Percentiles rank a stretch among this genome's conserved stretches.
These are phyloP conservation scores for Hylaea fasciaria DNA, from an alignment of 2,888 invertebrate genomes.

Conservation along the genomic window DNA sequence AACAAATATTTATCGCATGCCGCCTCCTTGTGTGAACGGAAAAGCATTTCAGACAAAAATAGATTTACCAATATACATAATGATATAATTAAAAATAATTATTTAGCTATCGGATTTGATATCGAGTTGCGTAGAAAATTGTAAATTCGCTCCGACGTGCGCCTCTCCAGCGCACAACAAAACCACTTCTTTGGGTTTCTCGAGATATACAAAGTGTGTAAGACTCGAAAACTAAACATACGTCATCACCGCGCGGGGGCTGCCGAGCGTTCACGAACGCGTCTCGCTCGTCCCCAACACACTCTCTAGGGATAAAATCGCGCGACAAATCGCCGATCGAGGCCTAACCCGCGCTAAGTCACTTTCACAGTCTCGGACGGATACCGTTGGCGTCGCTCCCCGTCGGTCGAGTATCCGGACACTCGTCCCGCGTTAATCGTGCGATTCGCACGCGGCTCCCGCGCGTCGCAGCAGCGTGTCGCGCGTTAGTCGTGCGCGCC, in stretches of 20 bases:
- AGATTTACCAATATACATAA: neutral
- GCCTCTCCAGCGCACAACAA: slow-evolving; percentile 20
- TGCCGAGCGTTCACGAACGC: neutral
- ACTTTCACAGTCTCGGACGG: too few species aligned
- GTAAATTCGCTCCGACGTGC: slow-evolving; percentile 3
- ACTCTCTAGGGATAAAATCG: neutral
- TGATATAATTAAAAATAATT: slow-evolving; percentile 5
- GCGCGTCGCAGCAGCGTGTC: too few species aligned
- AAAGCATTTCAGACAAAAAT: neutral
- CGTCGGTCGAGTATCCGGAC: too few species aligned
- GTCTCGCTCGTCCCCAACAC: neutral
- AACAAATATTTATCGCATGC: slow-evolving; percentile 3
- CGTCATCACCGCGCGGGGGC: neutral
- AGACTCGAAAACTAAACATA: slow-evolving; percentile 7
- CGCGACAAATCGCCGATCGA: neutral
- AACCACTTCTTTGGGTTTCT: slow-evolving; percentile 25
- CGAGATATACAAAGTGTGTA: slow-evolving; percentile 20
- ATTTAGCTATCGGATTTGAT: slow-evolving; percentile 9
- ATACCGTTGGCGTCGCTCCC: too few species aligned
- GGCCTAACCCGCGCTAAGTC: too few species aligned
- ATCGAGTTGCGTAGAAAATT: neutral
- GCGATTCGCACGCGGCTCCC: too few species aligned
- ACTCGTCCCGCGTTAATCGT: too few species aligned
- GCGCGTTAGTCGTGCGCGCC: too few species aligned
- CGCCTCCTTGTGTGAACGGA: neutral